Evolutionary conservation across 2,113 vertebrate species (phyloP).

Genomic region (Otus sunia): DNA sequence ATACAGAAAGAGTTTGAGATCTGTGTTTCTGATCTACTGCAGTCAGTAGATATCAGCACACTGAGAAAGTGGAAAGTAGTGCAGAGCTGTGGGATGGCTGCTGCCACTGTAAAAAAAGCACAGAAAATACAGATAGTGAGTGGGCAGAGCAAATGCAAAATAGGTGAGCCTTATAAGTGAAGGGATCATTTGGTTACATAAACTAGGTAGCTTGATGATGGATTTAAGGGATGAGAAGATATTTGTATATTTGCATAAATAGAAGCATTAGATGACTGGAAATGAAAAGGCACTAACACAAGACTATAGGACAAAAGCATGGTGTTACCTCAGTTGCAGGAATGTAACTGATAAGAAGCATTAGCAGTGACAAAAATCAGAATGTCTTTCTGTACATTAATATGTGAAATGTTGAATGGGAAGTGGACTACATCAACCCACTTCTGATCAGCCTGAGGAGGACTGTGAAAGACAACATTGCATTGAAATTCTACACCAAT

Average conservation of each 20-base stretch:
- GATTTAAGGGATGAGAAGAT: neutral
- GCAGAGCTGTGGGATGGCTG: neutral
- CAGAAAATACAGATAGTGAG: neutral
- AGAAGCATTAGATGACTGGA: neutral
- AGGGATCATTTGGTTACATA: neutral
- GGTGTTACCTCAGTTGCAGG: neutral
- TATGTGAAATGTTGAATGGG: neutral
- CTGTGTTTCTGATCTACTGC: neutral
- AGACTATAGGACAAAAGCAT: neutral
- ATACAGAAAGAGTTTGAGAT: neutral
- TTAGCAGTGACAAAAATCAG: neutral
- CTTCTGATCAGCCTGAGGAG: neutral
- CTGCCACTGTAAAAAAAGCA: neutral
- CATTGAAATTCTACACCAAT: too few species aligned
- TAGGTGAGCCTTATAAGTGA: fast-evolving
- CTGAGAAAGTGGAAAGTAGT: neutral
- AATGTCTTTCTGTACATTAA: neutral
- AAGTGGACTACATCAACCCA: neutral
- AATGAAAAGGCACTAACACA: neutral
- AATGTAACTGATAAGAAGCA: neutral
- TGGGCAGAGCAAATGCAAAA: neutral
- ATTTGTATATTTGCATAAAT: neutral
- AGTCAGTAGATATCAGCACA: neutral
- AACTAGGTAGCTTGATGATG: neutral
- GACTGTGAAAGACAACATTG: neutral